A percentile compares a stretch with the other conserved stretches of the same genome.
phyloP scores from a whole-genome alignment of 2,113 vertebrate species.

The Pleuronectes platessa region DNA sequence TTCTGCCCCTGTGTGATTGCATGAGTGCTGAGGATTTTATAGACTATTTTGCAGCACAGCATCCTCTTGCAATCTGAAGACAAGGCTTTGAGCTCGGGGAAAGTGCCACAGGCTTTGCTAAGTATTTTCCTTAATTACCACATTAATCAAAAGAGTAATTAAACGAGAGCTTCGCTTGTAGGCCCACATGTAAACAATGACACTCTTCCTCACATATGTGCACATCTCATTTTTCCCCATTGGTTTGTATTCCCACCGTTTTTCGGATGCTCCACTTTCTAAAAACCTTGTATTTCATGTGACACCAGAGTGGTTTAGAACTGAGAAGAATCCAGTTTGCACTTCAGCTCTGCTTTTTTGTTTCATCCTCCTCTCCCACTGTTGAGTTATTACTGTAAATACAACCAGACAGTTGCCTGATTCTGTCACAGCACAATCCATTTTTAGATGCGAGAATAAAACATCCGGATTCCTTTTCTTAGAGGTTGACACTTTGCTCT shows the following conservation, averaged over 20 bases:
- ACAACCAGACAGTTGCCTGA: constrained; percentile 69
- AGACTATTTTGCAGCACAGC: too few relatives aligned
- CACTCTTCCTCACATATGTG: not conserved
- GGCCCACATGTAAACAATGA: not conserved
- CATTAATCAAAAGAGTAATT: not conserved
- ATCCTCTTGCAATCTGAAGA: not conserved
- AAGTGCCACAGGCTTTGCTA: not conserved
- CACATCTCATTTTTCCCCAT: not conserved
- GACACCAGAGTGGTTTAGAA: not conserved
- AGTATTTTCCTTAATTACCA: not conserved
- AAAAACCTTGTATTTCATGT: not conserved
- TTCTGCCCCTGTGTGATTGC: not conserved
- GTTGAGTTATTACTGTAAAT: constrained; percentile 55
- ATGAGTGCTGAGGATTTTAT: not conserved
- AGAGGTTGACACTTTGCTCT: constrained; percentile 48
- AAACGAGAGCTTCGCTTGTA: not conserved
- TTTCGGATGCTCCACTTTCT: not conserved
- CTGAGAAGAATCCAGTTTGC: not conserved
- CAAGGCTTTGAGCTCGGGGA: not conserved
- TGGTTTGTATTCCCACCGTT: too few relatives aligned
- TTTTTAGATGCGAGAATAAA: constrained; percentile 83
- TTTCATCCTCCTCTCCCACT: constrained; percentile 1
- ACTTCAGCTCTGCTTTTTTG: not conserved
- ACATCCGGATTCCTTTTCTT: constrained; percentile 68
- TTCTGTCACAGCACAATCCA: constrained; percentile 77